These are phyloP conservation scores for Helicoverpa assulta DNA, from an alignment of 2,888 invertebrate genomes.

Conservation along the genomic window DNA sequence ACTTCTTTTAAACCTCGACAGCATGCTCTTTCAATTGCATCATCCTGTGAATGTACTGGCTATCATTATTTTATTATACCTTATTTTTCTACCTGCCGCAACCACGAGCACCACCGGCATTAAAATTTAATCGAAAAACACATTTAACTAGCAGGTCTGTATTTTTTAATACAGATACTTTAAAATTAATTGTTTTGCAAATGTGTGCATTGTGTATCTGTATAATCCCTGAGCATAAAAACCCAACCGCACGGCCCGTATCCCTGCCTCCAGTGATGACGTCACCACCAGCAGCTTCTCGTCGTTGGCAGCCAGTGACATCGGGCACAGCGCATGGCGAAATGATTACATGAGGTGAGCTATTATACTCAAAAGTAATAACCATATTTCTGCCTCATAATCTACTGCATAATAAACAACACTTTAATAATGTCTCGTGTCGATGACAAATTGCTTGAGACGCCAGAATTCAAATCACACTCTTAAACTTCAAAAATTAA, in stretches of 20 bases:
- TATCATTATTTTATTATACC: slow-evolving; percentile 23
- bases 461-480: too few species aligned
- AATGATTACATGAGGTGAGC: slow-evolving; percentile 86
- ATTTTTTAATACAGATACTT: slow-evolving; percentile 57
- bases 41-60: slow-evolving; percentile 29
- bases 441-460: too few species aligned
- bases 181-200: slow-evolving; percentile 69
- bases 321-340: slow-evolving; percentile 85
- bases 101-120: slow-evolving; percentile 47
- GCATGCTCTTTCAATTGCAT: slow-evolving; percentile 40
- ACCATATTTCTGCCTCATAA: background rate
- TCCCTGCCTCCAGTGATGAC: slow-evolving; percentile 85
- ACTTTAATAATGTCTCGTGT: background rate
- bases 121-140: slow-evolving; percentile 16
- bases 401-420: slow-evolving; percentile 1
- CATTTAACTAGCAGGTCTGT: slow-evolving; percentile 40
- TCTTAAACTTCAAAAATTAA: too few species aligned
- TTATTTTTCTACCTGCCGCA: slow-evolving; percentile 34
- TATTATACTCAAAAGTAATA: slow-evolving; percentile 12
- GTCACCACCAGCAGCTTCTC: slow-evolving; percentile 85
- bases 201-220: slow-evolving; percentile 84
- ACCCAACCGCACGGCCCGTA: slow-evolving; percentile 81
- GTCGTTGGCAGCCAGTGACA: slow-evolving; percentile 81
- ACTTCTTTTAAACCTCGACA: background rate
- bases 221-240: slow-evolving; percentile 81